Conservation (phyloP, 1,140 invertebrate genomes). For the Lasioglossum albipes region DNA sequence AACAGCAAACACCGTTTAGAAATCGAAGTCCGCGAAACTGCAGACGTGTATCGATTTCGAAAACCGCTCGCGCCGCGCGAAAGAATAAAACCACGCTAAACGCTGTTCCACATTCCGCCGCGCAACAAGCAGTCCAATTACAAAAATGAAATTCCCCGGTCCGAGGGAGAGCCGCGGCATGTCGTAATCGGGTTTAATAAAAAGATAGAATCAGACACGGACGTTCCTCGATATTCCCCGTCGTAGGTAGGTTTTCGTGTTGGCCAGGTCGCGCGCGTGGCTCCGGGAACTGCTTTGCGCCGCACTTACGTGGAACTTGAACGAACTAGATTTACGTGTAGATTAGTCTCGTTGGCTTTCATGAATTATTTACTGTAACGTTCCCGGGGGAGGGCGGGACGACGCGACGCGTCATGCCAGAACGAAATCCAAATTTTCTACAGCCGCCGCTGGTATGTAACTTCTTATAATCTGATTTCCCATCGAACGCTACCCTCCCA, state of each 20-base stretch:
- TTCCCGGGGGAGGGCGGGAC: not conserved
- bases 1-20: too few relatives aligned
- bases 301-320: not conserved
- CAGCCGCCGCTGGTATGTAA: not conserved
- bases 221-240: not conserved
- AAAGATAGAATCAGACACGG: not conserved
- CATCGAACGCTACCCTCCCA: not conserved
- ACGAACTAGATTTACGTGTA: conserved; percentile 14
- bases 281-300: not conserved
- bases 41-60: too few relatives aligned
- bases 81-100: too few relatives aligned
- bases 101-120: too few relatives aligned
- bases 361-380: conserved; percentile 35
- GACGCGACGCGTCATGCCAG: not conserved
- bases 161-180: too few relatives aligned
- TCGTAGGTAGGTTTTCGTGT: not conserved
- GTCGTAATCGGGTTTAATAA: not conserved
- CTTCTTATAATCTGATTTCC: conserved; percentile 21
- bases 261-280: too few relatives aligned
- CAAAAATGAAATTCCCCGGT: too few relatives aligned
- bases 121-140: too few relatives aligned
- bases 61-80: too few relatives aligned
- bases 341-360: not conserved
- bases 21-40: too few relatives aligned
- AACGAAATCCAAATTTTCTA: conserved; percentile 28